Percentiles rank a stretch among this genome's conserved stretches.
Conservation (phyloP, 2,888 invertebrate species). For the Sesia bembeciformis region DNA sequence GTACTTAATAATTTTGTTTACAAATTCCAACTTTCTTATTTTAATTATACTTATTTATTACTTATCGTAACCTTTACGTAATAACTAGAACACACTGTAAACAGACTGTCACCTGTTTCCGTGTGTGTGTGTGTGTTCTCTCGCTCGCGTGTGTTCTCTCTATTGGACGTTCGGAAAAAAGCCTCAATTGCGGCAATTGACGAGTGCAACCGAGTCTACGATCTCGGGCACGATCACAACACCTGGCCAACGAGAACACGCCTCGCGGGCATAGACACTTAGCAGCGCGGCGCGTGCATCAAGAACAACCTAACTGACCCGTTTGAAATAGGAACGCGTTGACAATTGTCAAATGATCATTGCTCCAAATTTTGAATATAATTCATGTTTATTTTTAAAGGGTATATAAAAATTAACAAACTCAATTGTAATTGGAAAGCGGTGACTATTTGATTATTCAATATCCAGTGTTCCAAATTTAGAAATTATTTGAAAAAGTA, state of each 20-base stretch:
- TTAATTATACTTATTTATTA: no score
- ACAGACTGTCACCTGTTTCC: conserved; percentile 27
- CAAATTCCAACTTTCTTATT: background rate
- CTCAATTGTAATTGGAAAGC: no score
- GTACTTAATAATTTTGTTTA: background rate
- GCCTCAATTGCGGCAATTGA: conserved; percentile 61
- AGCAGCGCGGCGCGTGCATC: conserved; percentile 37
- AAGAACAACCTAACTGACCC: conserved; percentile 26
- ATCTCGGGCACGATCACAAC: conserved; percentile 48
- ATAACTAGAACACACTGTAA: conserved; percentile 22
- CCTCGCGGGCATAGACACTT: conserved; percentile 28
- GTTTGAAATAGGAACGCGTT: conserved; percentile 41
- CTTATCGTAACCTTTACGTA: no score
- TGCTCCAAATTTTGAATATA: background rate
- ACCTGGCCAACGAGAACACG: conserved; percentile 35
- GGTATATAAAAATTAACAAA: background rate
- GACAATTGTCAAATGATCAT: no score
- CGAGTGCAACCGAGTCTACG: conserved; percentile 40
- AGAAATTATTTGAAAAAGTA: no score
- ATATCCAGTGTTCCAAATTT: no score
- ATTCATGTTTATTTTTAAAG: background rate
- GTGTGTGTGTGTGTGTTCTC: no score
- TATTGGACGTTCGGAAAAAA: conserved; percentile 61
- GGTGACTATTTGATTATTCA: no score
- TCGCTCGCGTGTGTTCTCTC: conserved; percentile 52